Evolutionary conservation across 2,888 invertebrate genomes (phyloP), one percentile per base, ranked within the genome.

Genomic region (Drosophila fulvimacula): DNA sequence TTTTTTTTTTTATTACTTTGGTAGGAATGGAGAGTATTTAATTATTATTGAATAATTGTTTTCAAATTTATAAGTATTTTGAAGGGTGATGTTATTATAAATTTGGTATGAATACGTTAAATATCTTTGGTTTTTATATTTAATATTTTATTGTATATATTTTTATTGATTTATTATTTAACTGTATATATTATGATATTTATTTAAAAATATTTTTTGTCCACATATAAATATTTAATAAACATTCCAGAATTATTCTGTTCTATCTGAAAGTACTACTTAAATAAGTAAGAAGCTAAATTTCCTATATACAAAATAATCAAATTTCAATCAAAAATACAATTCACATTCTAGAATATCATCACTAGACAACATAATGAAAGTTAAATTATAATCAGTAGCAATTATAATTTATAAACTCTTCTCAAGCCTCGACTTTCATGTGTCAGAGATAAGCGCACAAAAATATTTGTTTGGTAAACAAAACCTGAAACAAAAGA

Each of bases 391-490:
- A 9, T 24, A 13, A 4, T 21, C 13, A 11, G 5, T 15, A 24
- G 0, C n/a, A 3, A 10, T 24, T 9, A n/a, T 27, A 55, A 34
- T 44, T 2, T 30, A 49, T 11, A 27, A 17, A 42, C 48, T 21
- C 49, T 17, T 21, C 27, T 27, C 7, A 10, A 11, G n/a, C 17
- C n/a, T 21, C 21, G 38, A 41, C 24, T 52, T 39, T 53, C 34
- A 34, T 21, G n/a, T 32, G 32, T 9, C 1, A 34, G 19, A 48
- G 66, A 55, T 66, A 53, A 48, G 66, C 32, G 11, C 11, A 10
- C 24, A 6, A n/a, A 46, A 21, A 15, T 27, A 24, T 51, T 17
- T 53, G 36, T 9, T 9, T 10, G 24, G 19, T 21, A 62, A 30
- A n/a, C 30, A 44, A 27, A 39, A 17, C 15, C 0, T 10, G 7